Percentiles rank a stretch among this genome's conserved stretches.
Conservation (phyloP, 2,797 vertebrate species). For the Mormyrops attenuatus region DNA sequence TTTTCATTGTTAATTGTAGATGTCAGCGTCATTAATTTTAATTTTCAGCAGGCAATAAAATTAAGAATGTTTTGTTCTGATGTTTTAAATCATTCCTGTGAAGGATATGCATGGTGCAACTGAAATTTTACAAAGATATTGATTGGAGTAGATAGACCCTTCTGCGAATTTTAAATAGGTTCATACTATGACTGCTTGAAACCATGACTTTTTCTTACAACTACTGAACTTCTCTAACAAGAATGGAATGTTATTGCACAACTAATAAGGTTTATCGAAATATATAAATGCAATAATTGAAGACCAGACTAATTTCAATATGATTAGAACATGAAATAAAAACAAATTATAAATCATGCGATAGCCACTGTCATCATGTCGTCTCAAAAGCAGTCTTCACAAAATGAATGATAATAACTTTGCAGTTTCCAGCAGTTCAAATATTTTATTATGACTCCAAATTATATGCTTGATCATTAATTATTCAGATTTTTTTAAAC, state of each 20-base stretch:
- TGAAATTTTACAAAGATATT: slow-evolving; percentile 78
- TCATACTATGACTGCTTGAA: slow-evolving; percentile 66
- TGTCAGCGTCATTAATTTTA: slow-evolving; percentile 99
- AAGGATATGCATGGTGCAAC: slow-evolving; percentile 75
- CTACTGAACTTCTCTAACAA: slow-evolving; percentile 38
- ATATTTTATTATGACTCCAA: neutral
- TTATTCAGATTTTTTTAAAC: neutral
- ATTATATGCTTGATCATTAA: neutral
- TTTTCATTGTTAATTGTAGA: slow-evolving; percentile 99
- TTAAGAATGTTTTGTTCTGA: slow-evolving; percentile 99
- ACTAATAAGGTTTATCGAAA: neutral
- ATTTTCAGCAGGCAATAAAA: slow-evolving; percentile 99
- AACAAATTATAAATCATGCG: neutral
- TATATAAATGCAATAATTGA: neutral
- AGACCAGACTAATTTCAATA: neutral
- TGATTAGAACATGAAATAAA: neutral
- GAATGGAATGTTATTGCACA: neutral
- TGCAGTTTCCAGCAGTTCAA: neutral
- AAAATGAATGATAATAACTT: neutral
- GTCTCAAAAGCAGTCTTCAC: neutral
- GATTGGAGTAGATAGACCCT: slow-evolving; percentile 73
- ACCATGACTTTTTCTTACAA: slow-evolving; percentile 68
- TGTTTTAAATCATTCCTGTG: slow-evolving; percentile 93
- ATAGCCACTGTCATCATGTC: neutral
- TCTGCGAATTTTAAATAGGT: slow-evolving; percentile 78